Conservation (phyloP, 2,797 vertebrate genomes). For the Adelosebastes latens region DNA sequence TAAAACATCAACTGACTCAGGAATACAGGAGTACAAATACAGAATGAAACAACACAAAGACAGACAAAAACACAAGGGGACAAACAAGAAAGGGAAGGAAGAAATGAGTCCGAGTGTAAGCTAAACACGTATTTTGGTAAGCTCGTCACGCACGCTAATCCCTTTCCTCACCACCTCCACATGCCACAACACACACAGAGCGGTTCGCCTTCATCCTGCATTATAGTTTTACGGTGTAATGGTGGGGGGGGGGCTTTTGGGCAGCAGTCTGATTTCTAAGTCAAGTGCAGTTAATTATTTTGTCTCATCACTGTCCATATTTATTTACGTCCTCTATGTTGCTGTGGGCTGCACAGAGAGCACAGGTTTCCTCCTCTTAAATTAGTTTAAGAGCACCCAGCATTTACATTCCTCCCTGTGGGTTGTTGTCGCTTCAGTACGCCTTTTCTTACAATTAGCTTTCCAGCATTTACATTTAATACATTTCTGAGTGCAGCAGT, state of each 20-base stretch:
- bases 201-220: background rate
- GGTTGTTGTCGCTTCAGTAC: background rate
- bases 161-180: conserved; percentile 33
- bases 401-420: background rate
- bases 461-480: background rate
- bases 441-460: background rate
- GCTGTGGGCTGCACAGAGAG: background rate
- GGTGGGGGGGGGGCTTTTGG: background rate
- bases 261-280: background rate
- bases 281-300: conserved; percentile 15
- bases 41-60: conserved; percentile 7
- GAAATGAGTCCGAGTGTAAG: conserved; percentile 29
- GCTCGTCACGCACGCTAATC: conserved; percentile 47
- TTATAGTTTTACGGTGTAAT: background rate
- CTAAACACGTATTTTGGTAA: conserved; percentile 30
- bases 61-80: conserved; percentile 9
- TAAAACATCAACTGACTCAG: background rate
- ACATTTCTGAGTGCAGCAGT: background rate
- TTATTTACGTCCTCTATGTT: background rate
- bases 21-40: background rate
- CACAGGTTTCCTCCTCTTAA: background rate
- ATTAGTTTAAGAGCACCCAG: background rate
- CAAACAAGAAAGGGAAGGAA: conserved; percentile 17
- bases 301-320: background rate
- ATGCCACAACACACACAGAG: conserved; percentile 18